Evolutionary conservation across 1,140 invertebrate species (phyloP).

Genomic region (Hormaphis cornu): DNA sequence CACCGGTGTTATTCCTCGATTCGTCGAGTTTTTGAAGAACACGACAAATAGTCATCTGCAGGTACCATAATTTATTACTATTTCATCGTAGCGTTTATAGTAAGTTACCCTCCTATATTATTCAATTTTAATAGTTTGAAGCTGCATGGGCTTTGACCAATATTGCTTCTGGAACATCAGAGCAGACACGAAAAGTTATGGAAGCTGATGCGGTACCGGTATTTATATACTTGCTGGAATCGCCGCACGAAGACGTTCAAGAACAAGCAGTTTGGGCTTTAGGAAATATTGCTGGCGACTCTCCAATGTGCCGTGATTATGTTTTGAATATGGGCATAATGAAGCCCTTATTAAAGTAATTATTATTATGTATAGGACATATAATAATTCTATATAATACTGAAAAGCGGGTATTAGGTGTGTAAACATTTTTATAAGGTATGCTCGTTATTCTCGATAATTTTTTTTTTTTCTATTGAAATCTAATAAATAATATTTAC

Average conservation of each 20-base stretch:
- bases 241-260: constrained; percentile 73
- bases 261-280: constrained; percentile 95
- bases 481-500: too few species aligned
- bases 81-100: constrained; percentile 8
- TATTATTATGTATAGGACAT: constrained; percentile 35
- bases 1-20: constrained; percentile 89
- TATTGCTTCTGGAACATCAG: constrained; percentile 91
- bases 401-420: too few species aligned
- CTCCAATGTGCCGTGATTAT: constrained; percentile 81
- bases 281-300: constrained; percentile 94
- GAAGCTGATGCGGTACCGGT: constrained; percentile 87
- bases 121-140: constrained; percentile 66
- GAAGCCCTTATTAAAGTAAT: constrained; percentile 78
- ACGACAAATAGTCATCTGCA: constrained; percentile 74
- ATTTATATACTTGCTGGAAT: constrained; percentile 73
- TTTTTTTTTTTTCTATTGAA: too few species aligned
- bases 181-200: constrained; percentile 86
- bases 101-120: neutral
- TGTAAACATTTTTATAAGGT: too few species aligned
- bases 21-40: constrained; percentile 87
- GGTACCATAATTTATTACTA: constrained; percentile 46
- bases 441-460: neutral
- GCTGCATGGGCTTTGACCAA: constrained; percentile 97
- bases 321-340: constrained; percentile 79
- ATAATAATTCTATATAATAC: too few species aligned